These are phyloP conservation scores for Antennarius maculatus DNA, from an alignment of 2,797 vertebrate genomes.

Conservation along the genomic window DNA sequence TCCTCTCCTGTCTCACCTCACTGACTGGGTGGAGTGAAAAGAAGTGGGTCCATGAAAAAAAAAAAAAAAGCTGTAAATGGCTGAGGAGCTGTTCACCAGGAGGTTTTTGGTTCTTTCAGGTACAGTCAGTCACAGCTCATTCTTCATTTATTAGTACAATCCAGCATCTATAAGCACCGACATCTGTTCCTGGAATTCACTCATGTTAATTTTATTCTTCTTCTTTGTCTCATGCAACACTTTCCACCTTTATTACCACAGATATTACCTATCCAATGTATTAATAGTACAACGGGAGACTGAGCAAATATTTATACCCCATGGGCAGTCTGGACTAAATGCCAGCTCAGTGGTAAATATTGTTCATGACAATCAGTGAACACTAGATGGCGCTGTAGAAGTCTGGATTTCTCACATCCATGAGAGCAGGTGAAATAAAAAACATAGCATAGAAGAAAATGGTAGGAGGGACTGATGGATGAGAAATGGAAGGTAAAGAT, in stretches of 20 bases:
- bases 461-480: not conserved
- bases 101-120: too few relatives aligned
- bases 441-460: not conserved
- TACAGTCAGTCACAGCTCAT: too few relatives aligned
- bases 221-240: too few relatives aligned
- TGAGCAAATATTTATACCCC: not conserved
- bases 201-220: too few relatives aligned
- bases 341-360: not conserved
- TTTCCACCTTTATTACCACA: not conserved
- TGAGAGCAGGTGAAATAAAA: not conserved
- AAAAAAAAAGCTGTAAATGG: too few relatives aligned
- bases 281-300: not conserved
- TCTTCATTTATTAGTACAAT: too few relatives aligned
- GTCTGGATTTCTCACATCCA: not conserved
- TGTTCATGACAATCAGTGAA: not conserved
- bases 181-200: too few relatives aligned
- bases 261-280: not conserved
- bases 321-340: not conserved
- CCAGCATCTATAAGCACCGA: too few relatives aligned
- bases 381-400: constrained; percentile 63
- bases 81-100: too few relatives aligned
- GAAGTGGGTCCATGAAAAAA: too few relatives aligned
- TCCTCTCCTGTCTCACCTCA: too few relatives aligned
- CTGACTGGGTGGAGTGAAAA: too few relatives aligned
- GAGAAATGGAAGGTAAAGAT: not conserved